Percentiles rank a stretch among this genome's conserved stretches.
Conservation (phyloP, 2,113 vertebrate species). For the Catagonus wagneri region DNA sequence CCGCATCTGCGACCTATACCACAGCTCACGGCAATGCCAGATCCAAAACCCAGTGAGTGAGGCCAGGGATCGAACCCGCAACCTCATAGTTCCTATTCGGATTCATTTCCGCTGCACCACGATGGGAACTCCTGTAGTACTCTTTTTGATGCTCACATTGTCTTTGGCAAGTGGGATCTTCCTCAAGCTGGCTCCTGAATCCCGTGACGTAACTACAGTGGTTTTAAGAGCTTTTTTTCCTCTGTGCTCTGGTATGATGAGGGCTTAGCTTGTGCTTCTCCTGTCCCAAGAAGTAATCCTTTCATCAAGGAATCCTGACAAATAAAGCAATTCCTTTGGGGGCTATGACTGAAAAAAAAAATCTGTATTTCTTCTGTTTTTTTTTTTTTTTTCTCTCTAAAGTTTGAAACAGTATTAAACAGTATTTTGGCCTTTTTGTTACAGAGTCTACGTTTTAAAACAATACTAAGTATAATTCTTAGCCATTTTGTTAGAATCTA, state of each 20-base stretch:
- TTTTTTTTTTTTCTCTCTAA: neutral
- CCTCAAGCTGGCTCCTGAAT: neutral
- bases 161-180: neutral
- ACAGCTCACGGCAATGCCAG: too few relatives aligned
- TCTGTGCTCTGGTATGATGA: neutral
- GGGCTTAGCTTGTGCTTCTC: neutral
- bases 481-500: neutral
- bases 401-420: neutral
- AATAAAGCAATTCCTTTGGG: neutral
- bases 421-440: neutral
- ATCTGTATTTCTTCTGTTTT: constrained; percentile 1
- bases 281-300: neutral
- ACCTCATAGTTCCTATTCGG: too few relatives aligned
- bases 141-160: neutral
- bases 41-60: too few relatives aligned
- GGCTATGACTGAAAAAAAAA: neutral
- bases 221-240: neutral
- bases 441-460: neutral
- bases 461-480: neutral
- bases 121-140: neutral
- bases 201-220: neutral
- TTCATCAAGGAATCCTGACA: neutral
- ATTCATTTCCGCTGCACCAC: too few relatives aligned
- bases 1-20: too few relatives aligned
- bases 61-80: too few relatives aligned